Percentiles rank a stretch among this genome's conserved stretches.
phyloP scores from a whole-genome alignment of 2,888 invertebrate genomes.

The Hydraecia micacea region DNA sequence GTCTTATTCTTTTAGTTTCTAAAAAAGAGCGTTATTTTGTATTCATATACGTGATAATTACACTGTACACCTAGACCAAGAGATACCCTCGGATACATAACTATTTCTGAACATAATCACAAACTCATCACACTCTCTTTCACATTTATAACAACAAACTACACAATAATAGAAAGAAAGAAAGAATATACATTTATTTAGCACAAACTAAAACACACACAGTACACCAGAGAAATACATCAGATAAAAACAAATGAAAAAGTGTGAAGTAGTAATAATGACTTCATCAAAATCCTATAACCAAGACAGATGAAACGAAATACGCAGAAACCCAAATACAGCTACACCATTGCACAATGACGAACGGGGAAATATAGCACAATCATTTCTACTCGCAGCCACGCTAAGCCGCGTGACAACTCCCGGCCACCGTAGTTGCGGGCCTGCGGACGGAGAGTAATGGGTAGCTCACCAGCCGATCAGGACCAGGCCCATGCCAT shows the following conservation, averaged over 20 bases:
- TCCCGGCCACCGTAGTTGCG: no score
- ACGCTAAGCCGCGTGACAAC: no score
- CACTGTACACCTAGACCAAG: no score
- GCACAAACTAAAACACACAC: no score
- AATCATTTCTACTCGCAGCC: slow-evolving; percentile 36
- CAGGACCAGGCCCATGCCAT: no score
- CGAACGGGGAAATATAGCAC: slow-evolving; percentile 21
- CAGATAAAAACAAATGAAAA: no score
- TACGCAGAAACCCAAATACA: slow-evolving; percentile 35
- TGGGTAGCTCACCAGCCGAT: no score
- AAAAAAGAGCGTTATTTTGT: not conserved
- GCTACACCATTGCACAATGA: slow-evolving; percentile 39
- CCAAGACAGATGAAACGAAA: slow-evolving; percentile 32
- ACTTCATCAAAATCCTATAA: not conserved
- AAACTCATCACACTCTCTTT: not conserved
- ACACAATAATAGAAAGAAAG: not conserved
- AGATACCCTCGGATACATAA: not conserved
- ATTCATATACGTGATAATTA: not conserved
- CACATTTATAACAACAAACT: not conserved
- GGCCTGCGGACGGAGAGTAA: no score
- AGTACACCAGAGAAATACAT: no score
- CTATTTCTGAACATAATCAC: not conserved
- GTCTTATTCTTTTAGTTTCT: not conserved
- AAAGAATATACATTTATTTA: no score
- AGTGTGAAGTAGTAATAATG: not conserved